phyloP scores from a whole-genome alignment of 1,140 invertebrate species.

The Trachelipus rathkii region DNA sequence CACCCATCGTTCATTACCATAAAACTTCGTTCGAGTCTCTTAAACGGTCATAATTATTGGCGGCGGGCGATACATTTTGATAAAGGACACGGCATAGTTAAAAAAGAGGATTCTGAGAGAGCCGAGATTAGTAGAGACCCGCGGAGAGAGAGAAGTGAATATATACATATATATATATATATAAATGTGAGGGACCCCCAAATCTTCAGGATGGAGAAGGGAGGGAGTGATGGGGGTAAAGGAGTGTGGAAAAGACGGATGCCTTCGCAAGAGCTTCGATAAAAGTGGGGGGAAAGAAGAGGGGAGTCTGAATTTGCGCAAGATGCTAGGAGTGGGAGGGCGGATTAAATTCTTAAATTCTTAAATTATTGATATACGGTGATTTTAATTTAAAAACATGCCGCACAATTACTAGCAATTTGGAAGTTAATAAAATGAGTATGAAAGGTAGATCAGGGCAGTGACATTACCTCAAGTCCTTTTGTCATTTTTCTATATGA shows the following conservation, averaged over 20 bases:
- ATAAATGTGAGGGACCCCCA: no score
- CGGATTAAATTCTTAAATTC: not conserved
- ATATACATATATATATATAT: not conserved
- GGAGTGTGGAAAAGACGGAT: no score
- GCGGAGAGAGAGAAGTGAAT: no score
- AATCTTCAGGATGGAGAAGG: not conserved
- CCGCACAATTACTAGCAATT: not conserved
- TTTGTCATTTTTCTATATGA: no score
- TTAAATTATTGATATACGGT: not conserved
- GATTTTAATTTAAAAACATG: slow-evolving; percentile 6
- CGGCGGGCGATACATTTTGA: slow-evolving; percentile 5
- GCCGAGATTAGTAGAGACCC: no score
- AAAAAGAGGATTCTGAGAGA: not conserved
- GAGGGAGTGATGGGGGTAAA: not conserved
- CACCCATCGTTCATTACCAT: slow-evolving; percentile 8
- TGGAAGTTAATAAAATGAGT: not conserved
- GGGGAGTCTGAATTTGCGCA: no score
- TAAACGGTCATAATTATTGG: slow-evolving; percentile 1
- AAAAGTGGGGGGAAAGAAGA: no score
- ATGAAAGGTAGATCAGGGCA: no score
- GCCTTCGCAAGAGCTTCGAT: no score
- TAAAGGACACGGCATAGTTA: not conserved
- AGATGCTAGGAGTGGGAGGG: not conserved
- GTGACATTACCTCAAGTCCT: no score
- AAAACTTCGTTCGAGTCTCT: not conserved